phyloP scores from a whole-genome alignment of 2,888 invertebrate genomes.

The Spodoptera picta region DNA sequence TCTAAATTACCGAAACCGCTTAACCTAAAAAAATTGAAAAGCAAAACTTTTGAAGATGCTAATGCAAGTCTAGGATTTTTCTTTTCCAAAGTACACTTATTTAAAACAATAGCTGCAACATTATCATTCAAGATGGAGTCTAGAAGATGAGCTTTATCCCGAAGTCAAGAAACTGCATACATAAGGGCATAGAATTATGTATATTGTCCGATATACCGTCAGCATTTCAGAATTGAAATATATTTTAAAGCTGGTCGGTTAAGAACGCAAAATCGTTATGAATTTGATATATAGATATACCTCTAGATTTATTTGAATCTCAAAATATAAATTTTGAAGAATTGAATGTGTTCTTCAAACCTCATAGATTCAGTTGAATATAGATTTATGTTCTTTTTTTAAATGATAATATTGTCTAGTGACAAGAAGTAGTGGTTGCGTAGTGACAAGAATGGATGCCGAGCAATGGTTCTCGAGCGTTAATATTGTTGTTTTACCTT shows the following conservation, averaged over 20 bases:
- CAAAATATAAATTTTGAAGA: too few relatives aligned
- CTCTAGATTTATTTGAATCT: too few relatives aligned
- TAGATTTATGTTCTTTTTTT: too few relatives aligned
- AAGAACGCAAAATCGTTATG: background rate
- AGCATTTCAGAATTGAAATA: slow-evolving; percentile 8
- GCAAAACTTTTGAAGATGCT: slow-evolving; percentile 30
- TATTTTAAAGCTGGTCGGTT: slow-evolving; percentile 25
- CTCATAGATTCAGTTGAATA: too few relatives aligned
- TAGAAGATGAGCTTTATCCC: slow-evolving; percentile 35
- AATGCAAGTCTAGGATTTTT: slow-evolving; percentile 16
- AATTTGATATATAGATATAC: too few relatives aligned
- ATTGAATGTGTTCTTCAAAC: too few relatives aligned
- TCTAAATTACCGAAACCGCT: slow-evolving; percentile 39
- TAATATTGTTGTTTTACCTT: too few relatives aligned
- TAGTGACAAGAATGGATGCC: too few relatives aligned
- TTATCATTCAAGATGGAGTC: slow-evolving; percentile 36
- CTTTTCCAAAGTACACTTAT: slow-evolving; percentile 45
- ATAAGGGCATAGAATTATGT: slow-evolving; percentile 51
- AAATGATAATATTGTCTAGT: too few relatives aligned
- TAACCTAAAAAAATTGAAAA: slow-evolving; percentile 27
- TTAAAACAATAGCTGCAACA: slow-evolving; percentile 50
- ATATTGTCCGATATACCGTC: slow-evolving; percentile 39
- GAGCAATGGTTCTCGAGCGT: too few relatives aligned
- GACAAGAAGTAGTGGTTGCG: too few relatives aligned
- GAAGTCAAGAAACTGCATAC: slow-evolving; percentile 32